Evolutionary conservation across 2,113 vertebrate genomes (phyloP), one percentile per base, ranked within the genome.

Genomic region (Tretioscincus oriximinensis): DNA sequence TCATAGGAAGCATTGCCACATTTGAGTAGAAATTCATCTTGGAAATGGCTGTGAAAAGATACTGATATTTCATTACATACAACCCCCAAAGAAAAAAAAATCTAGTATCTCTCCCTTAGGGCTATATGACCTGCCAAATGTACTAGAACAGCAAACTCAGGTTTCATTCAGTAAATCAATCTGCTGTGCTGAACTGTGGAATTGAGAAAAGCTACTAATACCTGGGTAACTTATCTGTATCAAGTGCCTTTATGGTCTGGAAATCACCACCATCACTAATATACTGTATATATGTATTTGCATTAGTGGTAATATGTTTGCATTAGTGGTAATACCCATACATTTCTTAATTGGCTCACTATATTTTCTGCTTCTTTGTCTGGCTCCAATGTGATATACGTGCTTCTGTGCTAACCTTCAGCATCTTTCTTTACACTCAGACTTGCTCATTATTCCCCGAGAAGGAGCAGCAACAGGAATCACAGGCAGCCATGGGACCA

Each of bases 391-490:
- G 71, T 61, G 75, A 76, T 88, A 78, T 51, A n/a, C 51, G 21
- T 72, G 67, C 71, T 87, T 88, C 85, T 85, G 49, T 86, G 79
- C 76, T 77, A 84, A 26, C 65, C 84, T 85, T 81, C 76, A 81
- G 16, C 58, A 71, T 80, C 45, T 68, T 81, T 45, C 71, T 88
- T 49, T 67, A 64, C 67, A 77, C 82, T 83, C 0, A 4, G 8
- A 66, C 4, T 71, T n/a, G 9, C 73, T 84, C 4, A 10, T 87
- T 81, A 85, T 81, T 83, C 7, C 77, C 28, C 81, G 49, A 73
- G 54, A 80, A 85, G 51, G 1, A 63, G 54, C 21, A 84, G n/a
- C 22, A 86, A 83, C 4, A 73, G 66, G 22, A 86, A 69, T 84
- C 58, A 78, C n/a, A 65, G 16, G 28, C 78, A 31, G 49, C 76